Conservation (phyloP, 53 echinoderm and acorn worm genomes). For the Astropecten irregularis region DNA sequence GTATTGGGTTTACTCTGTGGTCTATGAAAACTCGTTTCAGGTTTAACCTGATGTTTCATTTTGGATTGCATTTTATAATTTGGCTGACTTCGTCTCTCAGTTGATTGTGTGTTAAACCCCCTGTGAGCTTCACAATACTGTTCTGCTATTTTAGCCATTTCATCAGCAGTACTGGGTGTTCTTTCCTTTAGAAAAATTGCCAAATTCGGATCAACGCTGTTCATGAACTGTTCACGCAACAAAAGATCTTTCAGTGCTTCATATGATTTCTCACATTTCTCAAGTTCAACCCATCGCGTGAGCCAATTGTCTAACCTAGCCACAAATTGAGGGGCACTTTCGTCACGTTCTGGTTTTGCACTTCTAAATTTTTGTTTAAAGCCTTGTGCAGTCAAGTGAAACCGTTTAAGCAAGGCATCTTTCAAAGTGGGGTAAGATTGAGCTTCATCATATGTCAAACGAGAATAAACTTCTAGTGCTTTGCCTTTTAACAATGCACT, state of each 20-base stretch:
- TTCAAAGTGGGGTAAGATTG: not conserved
- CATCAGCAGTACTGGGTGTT: not conserved
- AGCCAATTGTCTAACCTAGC: conserved; percentile 4
- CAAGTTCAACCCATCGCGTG: conserved; percentile 21
- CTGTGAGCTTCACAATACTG: conserved; percentile 21
- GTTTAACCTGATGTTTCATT: not conserved
- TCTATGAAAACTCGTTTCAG: not conserved
- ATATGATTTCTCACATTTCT: conserved; percentile 9
- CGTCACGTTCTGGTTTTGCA: not conserved
- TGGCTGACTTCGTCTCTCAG: not conserved
- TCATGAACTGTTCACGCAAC: conserved; percentile 12
- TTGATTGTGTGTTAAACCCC: not conserved
- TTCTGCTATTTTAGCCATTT: conserved; percentile 28
- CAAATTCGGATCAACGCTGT: not conserved
- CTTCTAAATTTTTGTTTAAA: conserved; percentile 2
- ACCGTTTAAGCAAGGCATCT: not conserved
- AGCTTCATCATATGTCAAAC: not conserved
- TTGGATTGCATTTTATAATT: not conserved
- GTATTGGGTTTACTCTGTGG: not conserved
- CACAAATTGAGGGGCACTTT: not conserved
- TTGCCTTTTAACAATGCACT: conserved; percentile 18
- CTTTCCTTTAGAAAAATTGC: conserved; percentile 17
- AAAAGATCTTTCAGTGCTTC: conserved; percentile 14
- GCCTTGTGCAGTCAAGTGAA: not conserved
- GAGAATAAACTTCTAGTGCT: conserved; percentile 7